Conservation (phyloP, 2,113 vertebrate species). For the Amblyornis subalaris region DNA sequence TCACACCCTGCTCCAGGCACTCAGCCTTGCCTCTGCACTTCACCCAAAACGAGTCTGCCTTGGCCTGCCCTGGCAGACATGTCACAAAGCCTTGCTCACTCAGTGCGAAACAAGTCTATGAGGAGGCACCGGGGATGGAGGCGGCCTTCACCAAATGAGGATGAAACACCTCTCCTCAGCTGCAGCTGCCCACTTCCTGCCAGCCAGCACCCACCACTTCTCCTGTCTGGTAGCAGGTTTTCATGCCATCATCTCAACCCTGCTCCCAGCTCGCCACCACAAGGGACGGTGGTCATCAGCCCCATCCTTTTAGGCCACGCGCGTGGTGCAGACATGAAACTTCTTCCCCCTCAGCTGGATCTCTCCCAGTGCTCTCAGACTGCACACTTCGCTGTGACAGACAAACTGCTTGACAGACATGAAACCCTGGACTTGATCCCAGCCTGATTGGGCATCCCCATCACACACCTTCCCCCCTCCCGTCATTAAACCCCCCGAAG, state of each 20-base stretch:
- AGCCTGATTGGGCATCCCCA: rapidly evolving
- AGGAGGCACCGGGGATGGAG: neutral
- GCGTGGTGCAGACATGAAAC: neutral
- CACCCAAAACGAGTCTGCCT: neutral
- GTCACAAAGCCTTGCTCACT: neutral
- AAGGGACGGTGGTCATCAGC: neutral
- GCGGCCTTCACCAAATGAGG: neutral
- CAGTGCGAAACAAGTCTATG: neutral
- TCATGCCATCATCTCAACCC: neutral
- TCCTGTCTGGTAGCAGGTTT: neutral
- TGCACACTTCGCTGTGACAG: neutral
- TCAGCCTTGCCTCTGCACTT: neutral
- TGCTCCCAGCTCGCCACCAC: neutral
- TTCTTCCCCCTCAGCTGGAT: neutral
- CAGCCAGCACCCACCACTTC: neutral
- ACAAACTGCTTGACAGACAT: neutral
- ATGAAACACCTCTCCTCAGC: neutral
- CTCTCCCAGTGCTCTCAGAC: neutral
- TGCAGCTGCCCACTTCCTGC: neutral
- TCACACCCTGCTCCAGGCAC: rapidly evolving
- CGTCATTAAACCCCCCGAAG: neutral
- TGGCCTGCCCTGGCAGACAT: rapidly evolving
- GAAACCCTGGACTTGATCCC: neutral
- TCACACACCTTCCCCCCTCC: rapidly evolving
- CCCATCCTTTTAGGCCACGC: rapidly evolving